Evolutionary conservation across 2,888 invertebrate species (phyloP).

Genomic region (Zelleria hepariella): DNA sequence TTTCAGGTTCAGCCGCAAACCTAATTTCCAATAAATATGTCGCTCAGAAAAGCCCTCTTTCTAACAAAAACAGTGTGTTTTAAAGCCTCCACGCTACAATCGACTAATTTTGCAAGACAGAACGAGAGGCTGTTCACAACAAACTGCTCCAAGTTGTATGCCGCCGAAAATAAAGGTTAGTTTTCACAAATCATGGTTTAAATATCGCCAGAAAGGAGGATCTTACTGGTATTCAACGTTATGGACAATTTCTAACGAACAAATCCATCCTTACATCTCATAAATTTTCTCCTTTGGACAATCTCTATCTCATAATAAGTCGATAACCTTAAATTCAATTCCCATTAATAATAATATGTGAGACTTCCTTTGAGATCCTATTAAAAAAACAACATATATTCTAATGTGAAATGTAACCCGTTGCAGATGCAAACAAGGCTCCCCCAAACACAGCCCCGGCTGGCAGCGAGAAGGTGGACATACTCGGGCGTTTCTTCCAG

Average conservation of each 20-base stretch:
- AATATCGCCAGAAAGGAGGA: no score
- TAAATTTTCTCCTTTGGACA: not conserved
- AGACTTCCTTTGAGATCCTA: not conserved
- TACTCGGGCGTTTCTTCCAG: conserved; percentile 73
- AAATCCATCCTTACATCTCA: no score
- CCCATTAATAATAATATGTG: no score
- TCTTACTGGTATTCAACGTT: not conserved
- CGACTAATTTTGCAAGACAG: conserved; percentile 37
- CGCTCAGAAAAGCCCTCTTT: conserved; percentile 53
- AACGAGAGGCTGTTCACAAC: conserved; percentile 43
- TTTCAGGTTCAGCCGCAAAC: not conserved
- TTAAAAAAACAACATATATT: not conserved
- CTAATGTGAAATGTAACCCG: not conserved
- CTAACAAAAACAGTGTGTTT: conserved; percentile 44
- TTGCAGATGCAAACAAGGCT: conserved; percentile 53
- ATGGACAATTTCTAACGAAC: not conserved
- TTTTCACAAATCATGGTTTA: no score
- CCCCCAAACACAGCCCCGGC: conserved; percentile 53
- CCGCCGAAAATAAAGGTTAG: conserved; percentile 62
- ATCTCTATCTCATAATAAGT: not conserved
- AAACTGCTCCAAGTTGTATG: conserved; percentile 45
- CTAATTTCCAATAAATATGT: conserved; percentile 37
- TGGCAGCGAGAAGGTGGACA: conserved; percentile 24
- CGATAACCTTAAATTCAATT: not conserved
- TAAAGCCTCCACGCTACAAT: conserved; percentile 37